These are phyloP conservation scores for Pammene aurita DNA, from an alignment of 2,888 invertebrate species.

Conservation along the genomic window DNA sequence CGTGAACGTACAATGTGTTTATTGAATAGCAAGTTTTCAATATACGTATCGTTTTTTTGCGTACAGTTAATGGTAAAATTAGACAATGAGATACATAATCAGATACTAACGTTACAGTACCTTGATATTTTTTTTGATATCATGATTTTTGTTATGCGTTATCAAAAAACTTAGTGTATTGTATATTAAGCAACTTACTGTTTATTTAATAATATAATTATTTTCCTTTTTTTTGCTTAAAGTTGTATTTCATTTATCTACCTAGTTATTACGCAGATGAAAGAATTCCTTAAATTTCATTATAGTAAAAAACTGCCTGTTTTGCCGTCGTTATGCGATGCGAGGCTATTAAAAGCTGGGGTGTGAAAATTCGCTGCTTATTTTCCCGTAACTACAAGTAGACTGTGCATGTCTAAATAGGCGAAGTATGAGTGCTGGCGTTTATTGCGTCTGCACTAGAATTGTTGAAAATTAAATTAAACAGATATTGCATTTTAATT, in stretches of 20 bases:
- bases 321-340: slow-evolving; percentile 63
- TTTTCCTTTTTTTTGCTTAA: too few relatives aligned
- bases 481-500: slow-evolving; percentile 19
- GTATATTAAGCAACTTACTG: too few relatives aligned
- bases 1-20: neutral
- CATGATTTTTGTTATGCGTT: too few relatives aligned
- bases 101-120: too few relatives aligned
- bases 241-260: neutral
- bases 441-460: slow-evolving; percentile 28
- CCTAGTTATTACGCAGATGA: neutral
- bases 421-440: slow-evolving; percentile 21
- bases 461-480: slow-evolving; percentile 27
- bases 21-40: too few relatives aligned
- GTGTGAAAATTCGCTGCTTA: slow-evolving; percentile 79
- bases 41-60: too few relatives aligned
- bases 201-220: too few relatives aligned
- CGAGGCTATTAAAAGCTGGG: slow-evolving; percentile 75
- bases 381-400: slow-evolving; percentile 58
- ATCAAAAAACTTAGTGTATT: too few relatives aligned
- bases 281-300: neutral
- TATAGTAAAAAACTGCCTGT: slow-evolving; percentile 34
- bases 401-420: slow-evolving; percentile 41
- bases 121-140: too few relatives aligned
- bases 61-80: too few relatives aligned
- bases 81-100: too few relatives aligned